phyloP scores from a whole-genome alignment of 2,797 vertebrate species.

The Erpetoichthys calabaricus region DNA sequence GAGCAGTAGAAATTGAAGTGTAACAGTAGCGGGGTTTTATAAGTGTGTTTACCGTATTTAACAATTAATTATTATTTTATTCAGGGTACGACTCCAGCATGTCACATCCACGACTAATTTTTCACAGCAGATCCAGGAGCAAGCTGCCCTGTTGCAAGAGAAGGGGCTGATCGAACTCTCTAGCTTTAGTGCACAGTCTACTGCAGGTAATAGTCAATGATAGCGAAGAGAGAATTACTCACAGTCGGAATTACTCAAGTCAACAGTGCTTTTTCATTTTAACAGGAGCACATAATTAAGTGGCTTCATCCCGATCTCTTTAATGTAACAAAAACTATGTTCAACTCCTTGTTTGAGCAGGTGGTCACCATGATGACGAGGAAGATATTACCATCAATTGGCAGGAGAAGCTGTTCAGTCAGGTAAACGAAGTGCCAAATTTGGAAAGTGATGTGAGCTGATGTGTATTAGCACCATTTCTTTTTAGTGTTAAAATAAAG shows the following conservation, averaged over 20 bases:
- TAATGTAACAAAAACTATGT: slow-evolving; percentile 1
- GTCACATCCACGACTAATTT: slow-evolving; percentile 58
- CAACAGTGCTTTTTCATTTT: not conserved
- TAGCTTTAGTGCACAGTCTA: slow-evolving; percentile 38
- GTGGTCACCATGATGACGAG: slow-evolving; percentile 43
- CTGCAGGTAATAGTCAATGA: slow-evolving; percentile 33
- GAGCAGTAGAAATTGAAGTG: not conserved
- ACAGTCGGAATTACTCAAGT: not conserved
- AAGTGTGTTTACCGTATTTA: not conserved
- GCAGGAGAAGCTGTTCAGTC: slow-evolving; percentile 89
- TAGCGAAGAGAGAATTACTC: not conserved
- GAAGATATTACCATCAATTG: slow-evolving; percentile 64
- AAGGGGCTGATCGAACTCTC: slow-evolving; percentile 47
- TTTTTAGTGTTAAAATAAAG: no score
- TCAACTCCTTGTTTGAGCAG: slow-evolving; percentile 26
- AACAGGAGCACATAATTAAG: not conserved
- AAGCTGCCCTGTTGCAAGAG: slow-evolving; percentile 37
- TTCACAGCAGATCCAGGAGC: slow-evolving; percentile 48
- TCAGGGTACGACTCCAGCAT: slow-evolving; percentile 61
- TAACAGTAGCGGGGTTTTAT: not conserved
- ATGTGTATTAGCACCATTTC: not conserved
- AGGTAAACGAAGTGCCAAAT: slow-evolving; percentile 40
- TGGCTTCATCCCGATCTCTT: not conserved
- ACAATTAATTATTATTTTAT: not conserved
- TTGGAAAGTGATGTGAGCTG: not conserved